Evolutionary conservation across 2,888 invertebrate genomes (phyloP).

Genomic region (Hylaea fasciaria): DNA sequence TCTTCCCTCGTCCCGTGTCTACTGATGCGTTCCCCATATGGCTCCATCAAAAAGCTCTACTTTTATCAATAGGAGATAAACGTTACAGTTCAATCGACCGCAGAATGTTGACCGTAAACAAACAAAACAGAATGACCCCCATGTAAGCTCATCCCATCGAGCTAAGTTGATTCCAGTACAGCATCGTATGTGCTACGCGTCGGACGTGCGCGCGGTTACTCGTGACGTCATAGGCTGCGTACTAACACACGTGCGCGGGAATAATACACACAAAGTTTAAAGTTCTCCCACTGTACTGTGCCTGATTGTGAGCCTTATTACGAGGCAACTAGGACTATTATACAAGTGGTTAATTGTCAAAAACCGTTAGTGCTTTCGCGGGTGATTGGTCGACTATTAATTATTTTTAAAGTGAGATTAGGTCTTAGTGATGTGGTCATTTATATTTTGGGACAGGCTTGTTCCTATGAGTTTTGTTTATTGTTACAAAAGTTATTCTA

Average conservation of each 20-base stretch:
- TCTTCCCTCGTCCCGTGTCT: conserved; percentile 12
- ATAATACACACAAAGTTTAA: conserved; percentile 23
- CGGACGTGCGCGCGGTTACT: conserved; percentile 44
- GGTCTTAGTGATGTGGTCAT: conserved; percentile 4
- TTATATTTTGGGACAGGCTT: conserved; percentile 5
- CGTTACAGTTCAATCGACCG: conserved; percentile 46
- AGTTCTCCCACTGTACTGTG: neutral
- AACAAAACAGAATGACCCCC: conserved; percentile 50
- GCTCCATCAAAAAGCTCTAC: conserved; percentile 36
- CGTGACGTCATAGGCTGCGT: conserved; percentile 43
- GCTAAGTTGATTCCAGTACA: conserved; percentile 48
- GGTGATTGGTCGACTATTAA: conserved; percentile 43
- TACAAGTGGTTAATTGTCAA: conserved; percentile 20
- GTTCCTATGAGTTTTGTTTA: conserved; percentile 1
- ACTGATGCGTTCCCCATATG: conserved; percentile 19
- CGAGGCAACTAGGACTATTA: conserved; percentile 8
- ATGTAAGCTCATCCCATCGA: conserved; percentile 7
- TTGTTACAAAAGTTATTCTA: conserved; percentile 2
- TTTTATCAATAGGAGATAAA: conserved; percentile 45
- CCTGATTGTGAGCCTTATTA: conserved; percentile 27
- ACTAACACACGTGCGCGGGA: conserved; percentile 20
- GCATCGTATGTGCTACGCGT: conserved; percentile 48
- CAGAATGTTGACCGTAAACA: conserved; percentile 47
- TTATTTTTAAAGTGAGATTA: conserved; percentile 44
- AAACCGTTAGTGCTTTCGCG: conserved; percentile 40